Base-by-base conservation (phyloP, 2,888 invertebrate genomes). In the Limnephilus marmoratus region DNA sequence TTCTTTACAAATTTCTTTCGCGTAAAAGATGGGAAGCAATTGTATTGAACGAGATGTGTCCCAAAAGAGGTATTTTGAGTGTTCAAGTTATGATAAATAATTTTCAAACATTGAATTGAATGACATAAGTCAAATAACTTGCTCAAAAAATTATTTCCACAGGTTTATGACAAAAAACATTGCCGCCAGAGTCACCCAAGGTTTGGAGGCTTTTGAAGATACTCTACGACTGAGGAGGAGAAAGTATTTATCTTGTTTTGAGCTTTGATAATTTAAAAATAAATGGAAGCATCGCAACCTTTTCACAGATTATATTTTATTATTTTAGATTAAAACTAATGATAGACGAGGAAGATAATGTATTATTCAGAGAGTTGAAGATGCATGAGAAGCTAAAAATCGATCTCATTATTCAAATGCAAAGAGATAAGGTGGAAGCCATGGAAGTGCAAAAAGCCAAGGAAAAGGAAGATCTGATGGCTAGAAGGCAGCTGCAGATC, bases 271-370 rank as follows among this genome's bases (percentile, higher is more conserved):
- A 34, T 82, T 31, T 31, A 31, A 31, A 82, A 82, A 82, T 18
- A 13, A 31, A 34, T 82, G 34, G 12, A 82, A 31, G 29, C 2
- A 4, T 24, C 12, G 15, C 18, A 1, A 34, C 13, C 34, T 34
- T 18, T 34, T 82, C 31, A 31, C 34, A 34, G 15, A 31, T 24
- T 68, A 11, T 53, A 88, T 34, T 34, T 49, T 29, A 31, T 80
- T 90, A 31, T 92, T 90, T 91, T 31, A 93, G 93, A 83, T 90
- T 93, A 41, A 93, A 91, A 82, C 45, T 31, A 24, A 45, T 93
- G 53, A 87, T 93, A n/a, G 90, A 91, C 24, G 91, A 93, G 90
- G 93, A 93, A 91, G 91, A 93, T n/a, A 82, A 81, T 80, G 89
- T 82, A 45, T 45, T 91, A 5, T 89, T 81, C 29, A 45, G 92